Base-by-base conservation (phyloP, 2,113 vertebrate genomes). In the Planiliza haematocheilus region DNA sequence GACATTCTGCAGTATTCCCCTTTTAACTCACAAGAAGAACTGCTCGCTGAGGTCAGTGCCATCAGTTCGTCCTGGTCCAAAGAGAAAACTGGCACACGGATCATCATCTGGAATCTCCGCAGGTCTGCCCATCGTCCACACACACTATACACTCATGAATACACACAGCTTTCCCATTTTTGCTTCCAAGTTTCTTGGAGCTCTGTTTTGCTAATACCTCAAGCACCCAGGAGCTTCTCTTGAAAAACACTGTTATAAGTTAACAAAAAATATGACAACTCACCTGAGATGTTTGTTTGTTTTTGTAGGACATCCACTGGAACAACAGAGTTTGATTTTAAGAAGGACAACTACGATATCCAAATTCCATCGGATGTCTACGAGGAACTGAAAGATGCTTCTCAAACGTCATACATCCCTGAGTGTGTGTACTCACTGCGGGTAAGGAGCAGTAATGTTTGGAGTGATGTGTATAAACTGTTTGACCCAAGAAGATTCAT, bases 41-140 rank as follows among this genome's bases (percentile, higher is more conserved):
- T 99, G 18, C 75, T 96, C 39, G 77, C 84, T 41, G 98, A 99
- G 79, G 88, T 99, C 12, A 63, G 90, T 17, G 92, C 94, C 52
- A 95, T 99, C 65, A 72, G 7, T 16, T 42, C 80, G 2, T 20
- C 70, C 8, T 70, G n/a, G 2, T 80, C 68, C 42, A 82, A 77
- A 0, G 87, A 72, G 1, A 92, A 91, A 74, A 96, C 95, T 17
- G 98, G 98, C 82, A 97, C 98, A 8, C 92, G 95, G 68, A 97
- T 99, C 77, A 97, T 99, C 74, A 97, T 99, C 81, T 99, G 98
- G 98, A 99, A 97, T 68, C 93, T 99, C 12, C 93, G 96, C 84
- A 94, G 93, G 98, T 99, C 87, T 62, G 78, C 62, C n/a, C 66
- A 12, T 36, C 74, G 78, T 16, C 48, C 14, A 37, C 12, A 41